Base-by-base conservation (phyloP, 2,113 vertebrate genomes). In the Ornithorhynchus anatinus region DNA sequence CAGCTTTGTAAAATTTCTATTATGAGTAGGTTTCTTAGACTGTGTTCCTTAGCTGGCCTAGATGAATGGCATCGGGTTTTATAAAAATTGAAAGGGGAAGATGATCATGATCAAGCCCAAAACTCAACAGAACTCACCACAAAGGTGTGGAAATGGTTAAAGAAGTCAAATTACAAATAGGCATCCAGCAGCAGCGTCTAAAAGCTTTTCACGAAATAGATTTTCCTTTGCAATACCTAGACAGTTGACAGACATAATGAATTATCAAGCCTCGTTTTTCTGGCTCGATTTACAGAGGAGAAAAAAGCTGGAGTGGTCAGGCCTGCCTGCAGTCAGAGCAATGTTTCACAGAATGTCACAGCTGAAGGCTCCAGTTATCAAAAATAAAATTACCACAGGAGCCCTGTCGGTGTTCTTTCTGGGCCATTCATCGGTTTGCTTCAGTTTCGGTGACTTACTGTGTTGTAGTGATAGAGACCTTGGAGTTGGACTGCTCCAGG, bases 321-420 rank as follows among this genome's bases (percentile, higher is more conserved):
- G 56, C 29, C 7, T 22, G 33, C 16, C 23, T 62, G 19, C 68
- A 67, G 64, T 57, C n/a, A 52, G 79, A 42, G 31, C 38, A 61
- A 12, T 74, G 66, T 77, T 69, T 79, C 36, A 66, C 13, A 33
- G 27, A 52, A 25, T 69, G 20, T 65, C 23, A 56, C 59, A 72
- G 12, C n/a, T 33, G 51, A 56, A 36, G 43, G 3, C 25, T 22
- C 72, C 44, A 54, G 23, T 67, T 73, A 70, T 47, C 69, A 65
- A 71, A 33, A 81, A 70, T 69, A 27, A 81, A 68, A 83, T 81
- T 83, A 77, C 23, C 40, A 38, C 20, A 68, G 56, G 23, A 59
- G 38, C 20, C 48, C 38, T 32, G n/a, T 61, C 35, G 12, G 31
- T 62, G 58, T n/a, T 27, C 48, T 63, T 38, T 71, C 36, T 39